These are phyloP conservation scores for Hycleus phaleratus DNA, from an alignment of 1,140 invertebrate genomes.

Conservation along the genomic window DNA sequence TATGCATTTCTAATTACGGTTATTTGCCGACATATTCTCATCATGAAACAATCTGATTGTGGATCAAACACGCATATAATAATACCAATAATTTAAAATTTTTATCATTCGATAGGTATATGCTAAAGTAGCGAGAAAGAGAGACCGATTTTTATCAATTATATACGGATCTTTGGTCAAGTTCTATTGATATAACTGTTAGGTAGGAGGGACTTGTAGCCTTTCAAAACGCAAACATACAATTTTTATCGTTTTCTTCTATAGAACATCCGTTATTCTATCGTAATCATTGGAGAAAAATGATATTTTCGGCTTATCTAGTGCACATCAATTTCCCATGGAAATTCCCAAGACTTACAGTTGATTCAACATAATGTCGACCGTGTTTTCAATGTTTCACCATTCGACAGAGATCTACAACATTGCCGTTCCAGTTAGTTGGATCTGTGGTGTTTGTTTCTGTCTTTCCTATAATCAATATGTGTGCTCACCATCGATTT, in stretches of 20 bases:
- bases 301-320: no score
- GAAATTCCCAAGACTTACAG: no score
- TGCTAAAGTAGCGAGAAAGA: background rate
- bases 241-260: background rate
- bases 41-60: slow-evolving; percentile 3
- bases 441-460: slow-evolving; percentile 6
- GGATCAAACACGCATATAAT: background rate
- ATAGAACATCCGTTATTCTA: no score
- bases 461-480: background rate
- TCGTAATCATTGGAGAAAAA: no score
- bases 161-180: slow-evolving; percentile 1
- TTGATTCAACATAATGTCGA: background rate
- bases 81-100: background rate
- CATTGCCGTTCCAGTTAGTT: slow-evolving; percentile 18
- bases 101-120: background rate
- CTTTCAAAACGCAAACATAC: background rate
- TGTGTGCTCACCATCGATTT: slow-evolving; percentile 11
- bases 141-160: slow-evolving; percentile 12
- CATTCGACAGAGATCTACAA: background rate
- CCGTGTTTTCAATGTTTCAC: background rate
- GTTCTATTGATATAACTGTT: slow-evolving; percentile 3
- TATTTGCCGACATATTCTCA: slow-evolving; percentile 13
- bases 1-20: slow-evolving; percentile 24
- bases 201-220: slow-evolving; percentile 10
- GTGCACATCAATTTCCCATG: no score